Base-by-base conservation (phyloP, 1,140 invertebrate species). In the Epicauta chinensis region DNA sequence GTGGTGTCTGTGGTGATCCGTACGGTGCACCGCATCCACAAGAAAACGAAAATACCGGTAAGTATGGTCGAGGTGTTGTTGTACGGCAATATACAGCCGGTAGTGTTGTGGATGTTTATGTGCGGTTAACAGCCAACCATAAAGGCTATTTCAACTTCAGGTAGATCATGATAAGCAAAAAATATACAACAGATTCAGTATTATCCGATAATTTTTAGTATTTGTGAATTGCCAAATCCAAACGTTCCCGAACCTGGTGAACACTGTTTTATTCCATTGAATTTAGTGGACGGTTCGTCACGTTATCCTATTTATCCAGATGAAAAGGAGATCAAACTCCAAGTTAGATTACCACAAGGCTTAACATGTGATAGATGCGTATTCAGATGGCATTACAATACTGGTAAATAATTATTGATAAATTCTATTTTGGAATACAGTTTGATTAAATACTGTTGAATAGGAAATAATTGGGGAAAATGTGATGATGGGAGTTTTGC, bases 381-480 rank as follows among this genome's bases (percentile, higher is more conserved):
- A 1, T 56, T 84, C 0, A 75, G 81, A 56, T 84, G 81, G 81
- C 74, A 75, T 35, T 84, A 81, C 55, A 65, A 61, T 46, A 70
- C 73, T 40, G 78, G 67, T 56, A 42, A 38, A 14, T 14, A 38
- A 34, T n/a, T 0, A 34, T n/a, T 10, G 3, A 7, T 9, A 34
- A n/a, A 11, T 29, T 48, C 17, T 3, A 12, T 47, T 37, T n/a
- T 34, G 32, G 1, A 31, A 36, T 44, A 39, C 39, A 31, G 31
- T 50, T 15, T 49, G n/a, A 10, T 17, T 44, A 58, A 17, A 40
- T n/a, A n/a, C n/a, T n/a, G n/a, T n/a, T n/a, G n/a, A n/a, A n/a
- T n/a, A 68, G 87, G 84, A 2, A 87, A 87, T 60, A 86, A 84
- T 61, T 86, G 83, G 84, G 84, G 84, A 0, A 75, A 71, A 0